Conservation (phyloP, 2,888 invertebrate species). For the Caenorhabditis zanzibari region DNA sequence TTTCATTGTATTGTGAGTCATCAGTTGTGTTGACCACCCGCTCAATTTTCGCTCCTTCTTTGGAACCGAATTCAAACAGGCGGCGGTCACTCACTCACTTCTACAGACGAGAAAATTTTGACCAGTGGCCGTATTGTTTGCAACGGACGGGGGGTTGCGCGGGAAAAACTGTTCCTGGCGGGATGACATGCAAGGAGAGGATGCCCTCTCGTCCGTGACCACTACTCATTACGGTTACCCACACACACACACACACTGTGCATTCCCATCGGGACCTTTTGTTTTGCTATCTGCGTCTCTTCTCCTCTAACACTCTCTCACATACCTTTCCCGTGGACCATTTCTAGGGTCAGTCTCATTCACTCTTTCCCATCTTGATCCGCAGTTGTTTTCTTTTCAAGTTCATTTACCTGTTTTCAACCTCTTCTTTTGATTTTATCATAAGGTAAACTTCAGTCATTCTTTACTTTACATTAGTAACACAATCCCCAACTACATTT, state of each 20-base stretch:
- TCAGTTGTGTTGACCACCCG: slow-evolving; percentile 37
- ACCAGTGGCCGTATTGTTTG: slow-evolving; percentile 55
- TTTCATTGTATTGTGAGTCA: slow-evolving; percentile 58
- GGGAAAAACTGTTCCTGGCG: slow-evolving; percentile 54
- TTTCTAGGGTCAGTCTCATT: background rate
- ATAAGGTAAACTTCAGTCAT: slow-evolving; percentile 32
- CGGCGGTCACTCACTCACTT: slow-evolving; percentile 49
- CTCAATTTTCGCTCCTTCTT: slow-evolving; percentile 37
- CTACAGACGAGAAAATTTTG: slow-evolving; percentile 16
- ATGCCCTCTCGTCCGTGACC: slow-evolving; percentile 50
- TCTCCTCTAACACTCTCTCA: background rate
- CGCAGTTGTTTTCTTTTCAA: background rate
- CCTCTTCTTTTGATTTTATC: slow-evolving; percentile 40
- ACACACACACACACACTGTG: slow-evolving; percentile 30
- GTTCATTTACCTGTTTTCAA: slow-evolving; percentile 7
- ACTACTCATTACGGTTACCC: slow-evolving; percentile 17
- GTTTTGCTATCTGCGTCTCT: slow-evolving; percentile 21
- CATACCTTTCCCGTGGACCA: background rate
- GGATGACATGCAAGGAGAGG: slow-evolving; percentile 49
- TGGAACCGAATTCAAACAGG: slow-evolving; percentile 60
- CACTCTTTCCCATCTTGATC: background rate
- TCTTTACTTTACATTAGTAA: slow-evolving; percentile 58
- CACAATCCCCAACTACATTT: slow-evolving; percentile 37
- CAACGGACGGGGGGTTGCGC: slow-evolving; percentile 49
- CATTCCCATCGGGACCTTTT: slow-evolving; percentile 10